These are phyloP conservation scores for Argynnis bischoffii DNA, from an alignment of 2,888 invertebrate genomes.

Conservation along the genomic window DNA sequence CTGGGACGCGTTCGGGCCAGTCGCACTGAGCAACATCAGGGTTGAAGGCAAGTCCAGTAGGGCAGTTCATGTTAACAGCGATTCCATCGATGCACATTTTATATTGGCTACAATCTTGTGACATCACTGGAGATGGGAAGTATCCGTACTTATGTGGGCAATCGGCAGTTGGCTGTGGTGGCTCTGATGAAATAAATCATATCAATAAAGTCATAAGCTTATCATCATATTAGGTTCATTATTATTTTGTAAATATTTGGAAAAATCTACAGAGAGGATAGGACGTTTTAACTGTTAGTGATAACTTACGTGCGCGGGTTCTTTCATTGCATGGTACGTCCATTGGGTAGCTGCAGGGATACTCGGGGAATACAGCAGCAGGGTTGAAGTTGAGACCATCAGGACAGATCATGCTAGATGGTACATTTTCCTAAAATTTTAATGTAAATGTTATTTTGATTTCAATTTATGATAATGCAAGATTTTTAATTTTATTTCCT, in stretches of 20 bases:
- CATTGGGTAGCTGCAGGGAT: conserved; percentile 88
- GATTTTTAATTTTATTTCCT: neutral
- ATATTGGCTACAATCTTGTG: conserved; percentile 86
- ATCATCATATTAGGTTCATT: neutral
- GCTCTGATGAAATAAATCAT: conserved; percentile 70
- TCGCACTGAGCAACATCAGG: conserved; percentile 87
- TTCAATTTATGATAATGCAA: neutral
- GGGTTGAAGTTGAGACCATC: conserved; percentile 88
- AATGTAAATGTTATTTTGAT: neutral
- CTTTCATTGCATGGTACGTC: conserved; percentile 86
- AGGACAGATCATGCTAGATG: conserved; percentile 85
- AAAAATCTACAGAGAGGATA: too few species aligned
- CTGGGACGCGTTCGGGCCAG: conserved; percentile 90
- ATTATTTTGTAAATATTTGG: too few species aligned
- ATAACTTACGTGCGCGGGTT: conserved; percentile 59
- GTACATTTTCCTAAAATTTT: conserved; percentile 77
- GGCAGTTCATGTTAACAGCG: conserved; percentile 84
- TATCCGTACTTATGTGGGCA: conserved; percentile 92
- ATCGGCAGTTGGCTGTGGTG: conserved; percentile 84
- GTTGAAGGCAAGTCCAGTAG: conserved; percentile 90
- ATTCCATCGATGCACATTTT: conserved; percentile 89
- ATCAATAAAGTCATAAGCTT: neutral
- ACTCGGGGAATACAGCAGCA: conserved; percentile 80
- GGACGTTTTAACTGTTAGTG: neutral
- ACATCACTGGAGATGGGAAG: conserved; percentile 72